Conservation (phyloP, 2,797 vertebrate genomes). For the Pelodytes ibericus region DNA sequence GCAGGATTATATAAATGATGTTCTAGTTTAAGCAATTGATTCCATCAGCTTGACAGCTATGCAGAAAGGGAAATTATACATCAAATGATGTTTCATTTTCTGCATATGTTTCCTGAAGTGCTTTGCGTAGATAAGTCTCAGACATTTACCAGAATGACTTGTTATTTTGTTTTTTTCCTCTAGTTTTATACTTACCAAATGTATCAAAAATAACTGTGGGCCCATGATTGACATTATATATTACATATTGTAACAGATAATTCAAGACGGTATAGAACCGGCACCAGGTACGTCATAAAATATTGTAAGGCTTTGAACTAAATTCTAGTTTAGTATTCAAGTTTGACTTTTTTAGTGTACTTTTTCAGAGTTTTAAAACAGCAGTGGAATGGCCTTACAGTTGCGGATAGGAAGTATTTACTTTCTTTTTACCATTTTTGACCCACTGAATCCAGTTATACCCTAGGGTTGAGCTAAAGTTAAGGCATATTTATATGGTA, state of each 20-base stretch:
- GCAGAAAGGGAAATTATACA: conserved; percentile 13
- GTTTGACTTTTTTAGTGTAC: too few relatives aligned
- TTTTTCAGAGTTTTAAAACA: too few relatives aligned
- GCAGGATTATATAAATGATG: not conserved
- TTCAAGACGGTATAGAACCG: not conserved
- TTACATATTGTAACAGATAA: not conserved
- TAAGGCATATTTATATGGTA: too few relatives aligned
- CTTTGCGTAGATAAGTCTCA: conserved; percentile 21
- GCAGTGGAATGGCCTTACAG: too few relatives aligned
- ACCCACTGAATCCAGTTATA: too few relatives aligned
- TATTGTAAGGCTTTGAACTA: too few relatives aligned
- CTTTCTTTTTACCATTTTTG: too few relatives aligned
- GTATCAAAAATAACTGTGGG: not conserved
- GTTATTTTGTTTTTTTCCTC: conserved; percentile 3
- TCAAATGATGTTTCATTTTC: conserved; percentile 4
- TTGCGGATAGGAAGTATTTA: too few relatives aligned
- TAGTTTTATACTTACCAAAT: not conserved
- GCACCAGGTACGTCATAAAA: not conserved
- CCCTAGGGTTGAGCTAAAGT: too few relatives aligned
- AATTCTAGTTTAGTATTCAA: not conserved
- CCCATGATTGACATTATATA: not conserved
- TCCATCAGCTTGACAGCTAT: conserved; percentile 7
- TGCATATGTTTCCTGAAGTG: conserved; percentile 29
- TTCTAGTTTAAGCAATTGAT: too few relatives aligned
- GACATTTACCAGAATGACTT: conserved; percentile 2